These are phyloP conservation scores for Lissonota sp. DNA, from an alignment of 2,888 invertebrate genomes.

Conservation along the genomic window DNA sequence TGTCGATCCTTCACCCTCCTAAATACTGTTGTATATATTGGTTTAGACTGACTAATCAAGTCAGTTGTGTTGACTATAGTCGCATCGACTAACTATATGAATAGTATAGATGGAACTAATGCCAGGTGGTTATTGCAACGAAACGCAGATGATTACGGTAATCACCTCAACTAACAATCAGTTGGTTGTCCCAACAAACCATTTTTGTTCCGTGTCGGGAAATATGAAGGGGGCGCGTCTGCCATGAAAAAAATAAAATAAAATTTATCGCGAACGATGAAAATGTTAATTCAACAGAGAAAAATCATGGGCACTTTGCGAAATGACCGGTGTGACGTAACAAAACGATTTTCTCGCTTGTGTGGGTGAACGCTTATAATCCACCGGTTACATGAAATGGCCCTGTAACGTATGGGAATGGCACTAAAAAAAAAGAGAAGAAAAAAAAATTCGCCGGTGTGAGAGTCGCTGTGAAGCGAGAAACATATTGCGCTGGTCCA, in stretches of 20 bases:
- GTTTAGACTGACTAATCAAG: too few species aligned
- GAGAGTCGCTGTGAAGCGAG: background rate
- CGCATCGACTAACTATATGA: too few species aligned
- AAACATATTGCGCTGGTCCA: constrained; percentile 29
- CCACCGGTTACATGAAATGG: background rate
- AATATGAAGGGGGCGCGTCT: background rate
- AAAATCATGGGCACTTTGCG: background rate
- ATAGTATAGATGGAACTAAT: too few species aligned
- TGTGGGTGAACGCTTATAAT: background rate
- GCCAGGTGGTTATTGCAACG: too few species aligned
- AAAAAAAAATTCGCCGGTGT: background rate
- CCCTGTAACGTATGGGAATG: constrained; percentile 3
- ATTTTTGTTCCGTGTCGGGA: too few species aligned
- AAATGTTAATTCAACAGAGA: background rate
- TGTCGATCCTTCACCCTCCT: too few species aligned
- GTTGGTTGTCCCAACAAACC: too few species aligned
- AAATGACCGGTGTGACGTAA: constrained; percentile 2
- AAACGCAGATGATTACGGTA: too few species aligned
- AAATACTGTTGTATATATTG: too few species aligned
- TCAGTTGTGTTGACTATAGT: too few species aligned
- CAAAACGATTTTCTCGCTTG: background rate
- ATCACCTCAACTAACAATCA: too few species aligned
- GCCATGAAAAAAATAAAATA: background rate
- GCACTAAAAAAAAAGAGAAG: background rate
- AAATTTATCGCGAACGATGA: background rate